phyloP scores from a whole-genome alignment of 2,113 vertebrate genomes.

The Chauna torquata region DNA sequence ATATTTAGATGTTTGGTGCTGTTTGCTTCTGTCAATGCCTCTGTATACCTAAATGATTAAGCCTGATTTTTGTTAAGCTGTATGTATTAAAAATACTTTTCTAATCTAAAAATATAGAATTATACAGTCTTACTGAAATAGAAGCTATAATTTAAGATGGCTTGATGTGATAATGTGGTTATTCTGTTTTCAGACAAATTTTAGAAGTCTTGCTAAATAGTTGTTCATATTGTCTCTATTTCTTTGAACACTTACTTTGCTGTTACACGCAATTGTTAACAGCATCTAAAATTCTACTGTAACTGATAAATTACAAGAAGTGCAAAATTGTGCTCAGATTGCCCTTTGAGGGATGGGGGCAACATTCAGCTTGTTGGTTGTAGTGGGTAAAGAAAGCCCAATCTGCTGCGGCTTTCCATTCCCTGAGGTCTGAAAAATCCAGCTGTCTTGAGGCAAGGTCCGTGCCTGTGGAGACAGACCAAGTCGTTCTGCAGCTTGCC shows the following conservation, averaged over 20 bases:
- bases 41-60: neutral
- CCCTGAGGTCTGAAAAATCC: neutral
- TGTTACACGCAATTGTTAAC: too few species aligned
- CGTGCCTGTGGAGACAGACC: too few species aligned
- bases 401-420: neutral
- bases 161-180: neutral
- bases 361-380: neutral
- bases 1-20: neutral
- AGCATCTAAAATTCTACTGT: neutral
- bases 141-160: neutral
- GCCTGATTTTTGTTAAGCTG: neutral
- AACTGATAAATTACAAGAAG: neutral
- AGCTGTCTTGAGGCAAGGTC: neutral
- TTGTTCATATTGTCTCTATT: neutral
- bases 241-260: neutral
- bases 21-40: neutral
- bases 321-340: rapidly evolving
- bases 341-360: rapidly evolving
- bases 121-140: neutral
- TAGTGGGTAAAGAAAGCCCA: neutral
- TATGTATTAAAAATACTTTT: neutral
- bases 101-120: neutral
- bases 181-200: neutral
- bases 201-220: neutral
- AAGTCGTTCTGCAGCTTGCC: neutral